phyloP scores from a whole-genome alignment of 1,140 invertebrate species.

The Hyles vespertilio region DNA sequence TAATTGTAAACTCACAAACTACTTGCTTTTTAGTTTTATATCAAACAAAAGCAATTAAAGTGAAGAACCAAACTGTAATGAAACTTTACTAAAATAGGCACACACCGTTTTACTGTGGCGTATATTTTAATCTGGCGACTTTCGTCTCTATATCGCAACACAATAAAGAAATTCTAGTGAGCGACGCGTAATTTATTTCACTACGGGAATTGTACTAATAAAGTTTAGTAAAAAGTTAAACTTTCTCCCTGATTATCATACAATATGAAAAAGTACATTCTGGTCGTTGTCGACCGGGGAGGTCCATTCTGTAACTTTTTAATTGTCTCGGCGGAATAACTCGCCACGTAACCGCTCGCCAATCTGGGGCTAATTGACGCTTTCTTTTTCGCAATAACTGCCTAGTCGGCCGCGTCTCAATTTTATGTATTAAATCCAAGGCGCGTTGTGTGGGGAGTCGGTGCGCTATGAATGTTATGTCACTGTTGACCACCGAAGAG shows the following conservation, averaged over 20 bases:
- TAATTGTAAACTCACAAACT: too few species aligned
- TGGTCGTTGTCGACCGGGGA: constrained; percentile 4
- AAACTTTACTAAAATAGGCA: too few species aligned
- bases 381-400: constrained; percentile 11
- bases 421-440: too few species aligned
- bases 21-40: too few species aligned
- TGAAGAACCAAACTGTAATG: too few species aligned
- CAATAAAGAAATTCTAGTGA: constrained; percentile 20
- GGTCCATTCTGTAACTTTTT: constrained; percentile 16
- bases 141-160: constrained; percentile 13
- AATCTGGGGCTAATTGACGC: constrained; percentile 9
- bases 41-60: too few species aligned
- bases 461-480: too few species aligned
- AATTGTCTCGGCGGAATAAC: constrained; percentile 13
- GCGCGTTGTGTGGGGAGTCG: too few species aligned
- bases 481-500: too few species aligned
- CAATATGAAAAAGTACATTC: constrained; percentile 20
- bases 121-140: constrained; percentile 2
- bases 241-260: constrained; percentile 29
- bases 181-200: constrained; percentile 16
- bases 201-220: constrained; percentile 15
- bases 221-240: constrained; percentile 25
- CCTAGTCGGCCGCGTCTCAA: too few species aligned
- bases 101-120: too few species aligned
- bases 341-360: neutral